Base-by-base conservation (phyloP, 37 sponge, comb jelly and placozoan genomes). In the Tethya wilhelma region DNA sequence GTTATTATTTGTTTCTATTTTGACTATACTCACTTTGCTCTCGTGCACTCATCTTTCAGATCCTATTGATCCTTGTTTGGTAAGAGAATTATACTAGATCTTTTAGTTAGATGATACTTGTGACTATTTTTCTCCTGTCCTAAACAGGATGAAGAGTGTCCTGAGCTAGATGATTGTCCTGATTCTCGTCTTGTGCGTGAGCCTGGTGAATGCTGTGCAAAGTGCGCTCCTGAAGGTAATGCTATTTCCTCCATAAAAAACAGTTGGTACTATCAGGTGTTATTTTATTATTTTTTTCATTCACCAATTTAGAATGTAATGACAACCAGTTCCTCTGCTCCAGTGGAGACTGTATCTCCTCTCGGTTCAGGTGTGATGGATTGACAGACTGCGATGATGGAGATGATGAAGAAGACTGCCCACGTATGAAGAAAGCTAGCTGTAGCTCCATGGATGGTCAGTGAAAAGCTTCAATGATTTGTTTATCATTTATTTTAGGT, bases 371-470 rank as follows among this genome's bases (percentile, higher is more conserved):
- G 39, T 74, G 75, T 59, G 75, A 74, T 58, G 40, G 75, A 23
- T 0, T 74, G 19, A 6, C 23, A 31, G 75, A 74, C 53, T 74
- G 78, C 46, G 14, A 28, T n/a, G 64, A 44, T 77, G 78, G 78
- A 26, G 20, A 22, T 8, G 64, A 77, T 19, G 78, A 64, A n/a
- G n/a, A n/a, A n/a, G n/a, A n/a, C n/a, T n/a, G n/a, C n/a, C n/a
- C n/a, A n/a, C n/a, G n/a, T n/a, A n/a, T n/a, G n/a, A n/a, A n/a
- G n/a, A n/a, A n/a, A n/a, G n/a, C n/a, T n/a, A n/a, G n/a, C n/a
- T n/a, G n/a, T n/a, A n/a, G n/a, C n/a, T n/a, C n/a, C n/a, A n/a
- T n/a, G n/a, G n/a, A n/a, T n/a, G n/a, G n/a, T n/a, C n/a, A n/a
- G n/a, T n/a, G n/a, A n/a, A n/a, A n/a, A n/a, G n/a, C n/a, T n/a